Evolutionary conservation across 1,140 invertebrate genomes (phyloP), one percentile per base, ranked within the genome.

Genomic region (Drosophila seguyi): DNA sequence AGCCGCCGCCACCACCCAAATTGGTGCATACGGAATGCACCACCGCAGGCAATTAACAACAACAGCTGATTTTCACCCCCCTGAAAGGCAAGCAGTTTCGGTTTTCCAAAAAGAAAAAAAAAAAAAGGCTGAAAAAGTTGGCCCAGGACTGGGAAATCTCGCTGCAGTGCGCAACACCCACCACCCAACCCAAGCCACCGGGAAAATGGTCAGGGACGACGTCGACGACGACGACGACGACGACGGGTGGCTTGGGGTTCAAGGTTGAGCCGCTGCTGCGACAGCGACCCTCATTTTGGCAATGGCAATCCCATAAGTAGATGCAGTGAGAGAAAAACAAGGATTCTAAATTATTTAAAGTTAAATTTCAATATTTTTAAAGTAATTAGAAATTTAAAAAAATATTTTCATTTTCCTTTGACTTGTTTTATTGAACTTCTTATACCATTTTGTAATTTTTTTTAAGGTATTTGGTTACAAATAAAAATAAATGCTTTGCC

Each of bases 221-320:
- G n/a, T n/a, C n/a, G n/a, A 45, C 20, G 66, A 39, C 67, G 67
- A 45, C 20, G 66, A 39, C 67, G n/a, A 34, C 13, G 42, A 45
- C 20, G 66, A 39, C 67, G 67, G 39, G 47, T 69, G 66, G 66
- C 31, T 42, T 47, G 68, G 50, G 68, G 66, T 72, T 72, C 68
- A 72, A 72, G 68, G 66, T 72, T 72, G 68, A 71, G 66, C 52
- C 66, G 10, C 66, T 41, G 36, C 45, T 25, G 45, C 29, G 52
- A 55, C 45, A 52, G 66, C 68, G 66, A 48, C 68, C 68, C 68
- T 72, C 50, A 72, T 58, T 72, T 72, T 47, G 68, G 42, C 68
- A 72, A 71, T 57, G 48, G 29, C 68, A 57, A 45, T 71, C 68
- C 66, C 68, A 71, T 58, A 71, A 71, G 50, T 34, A 71, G 68